Conservation (phyloP, 2,113 vertebrate species). For the Dromiciops gliroides region DNA sequence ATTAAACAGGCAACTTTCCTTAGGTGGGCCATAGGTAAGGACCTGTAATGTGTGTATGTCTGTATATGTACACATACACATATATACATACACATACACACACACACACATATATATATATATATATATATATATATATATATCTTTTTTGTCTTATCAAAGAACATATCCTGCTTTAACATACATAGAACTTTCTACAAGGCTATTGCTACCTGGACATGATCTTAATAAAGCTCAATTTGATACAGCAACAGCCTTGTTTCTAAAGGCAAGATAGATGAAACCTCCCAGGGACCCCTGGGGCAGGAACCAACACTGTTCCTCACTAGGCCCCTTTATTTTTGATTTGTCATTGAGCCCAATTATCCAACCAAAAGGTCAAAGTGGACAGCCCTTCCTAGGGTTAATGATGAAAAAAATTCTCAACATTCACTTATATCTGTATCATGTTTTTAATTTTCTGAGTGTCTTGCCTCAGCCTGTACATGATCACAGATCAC, state of each 20-base stretch:
- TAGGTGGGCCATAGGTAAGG: neutral
- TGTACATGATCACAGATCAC: constrained; percentile 6
- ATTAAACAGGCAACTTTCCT: neutral
- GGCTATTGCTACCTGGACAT: constrained; percentile 26
- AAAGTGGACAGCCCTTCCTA: constrained; percentile 58
- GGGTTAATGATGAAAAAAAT: constrained; percentile 71
- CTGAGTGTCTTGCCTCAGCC: neutral
- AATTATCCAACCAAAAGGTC: constrained; percentile 75
- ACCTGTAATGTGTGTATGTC: neutral
- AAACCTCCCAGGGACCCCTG: constrained; percentile 72
- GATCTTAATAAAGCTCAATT: constrained; percentile 64
- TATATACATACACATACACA: neutral
- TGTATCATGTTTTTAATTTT: constrained; percentile 27
- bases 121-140: neutral
- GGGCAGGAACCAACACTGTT: constrained; percentile 67
- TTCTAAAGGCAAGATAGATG: constrained; percentile 59
- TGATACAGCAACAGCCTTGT: constrained; percentile 21
- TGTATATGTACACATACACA: neutral
- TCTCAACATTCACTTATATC: constrained; percentile 42
- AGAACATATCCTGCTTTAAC: neutral
- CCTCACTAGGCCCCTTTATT: constrained; percentile 64
- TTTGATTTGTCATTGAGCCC: constrained; percentile 74
- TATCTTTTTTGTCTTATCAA: neutral
- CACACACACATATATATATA: no score
- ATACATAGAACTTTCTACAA: neutral